Base-by-base conservation (phyloP, 2,113 vertebrate genomes). In the Phyllostomus discolor region DNA sequence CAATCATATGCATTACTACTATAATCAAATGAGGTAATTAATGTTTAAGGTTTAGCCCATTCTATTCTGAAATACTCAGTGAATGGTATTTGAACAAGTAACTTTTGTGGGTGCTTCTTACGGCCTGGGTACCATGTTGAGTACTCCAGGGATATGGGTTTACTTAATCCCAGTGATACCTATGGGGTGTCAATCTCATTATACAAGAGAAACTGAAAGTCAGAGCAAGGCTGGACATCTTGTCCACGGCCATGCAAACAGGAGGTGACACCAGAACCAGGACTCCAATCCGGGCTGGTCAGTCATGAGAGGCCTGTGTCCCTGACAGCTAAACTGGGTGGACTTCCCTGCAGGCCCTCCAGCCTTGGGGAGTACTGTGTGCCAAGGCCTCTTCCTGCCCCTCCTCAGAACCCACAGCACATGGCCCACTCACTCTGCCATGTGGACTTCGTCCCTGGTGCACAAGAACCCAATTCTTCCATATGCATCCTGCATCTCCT, bases 221-320 rank as follows among this genome's bases (percentile, higher is more conserved):
- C 15, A 28, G 28, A 90, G 57, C 46, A 73, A 70, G 33, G 43
- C 7, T 38, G 33, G 38, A 48, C 54, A 24, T 26, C 70, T 22
- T 5, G 8, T 26, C 28, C 20, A 33, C 1, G 0, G 28, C 28
- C 67, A 41, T 2, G 0, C 38, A 41, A 57, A 50, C 5, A 5
- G 22, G 31, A 52, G 54, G 24, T 46, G 73, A 84, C 43, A n/a
- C 10, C 10, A 90, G 57, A 81, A 38, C 10, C 16, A 59, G 15
- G 54, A 78, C 79, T 50, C 48, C 54, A 17, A 28, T 41, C 69
- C 19, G 10, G n/a, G 76, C 82, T 38, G 70, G 9, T 4, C 4
- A 10, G 46, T 57, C 43, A 50, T 16, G n/a, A 59, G 38, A 31
- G 80, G 78, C 41, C 72, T 33, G 17, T 9, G 28, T n/a, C 35